A percentile compares a stretch with the other conserved stretches of the same genome.
phyloP scores from a whole-genome alignment of 2,797 vertebrate species.

The Pangasius djambal region DNA sequence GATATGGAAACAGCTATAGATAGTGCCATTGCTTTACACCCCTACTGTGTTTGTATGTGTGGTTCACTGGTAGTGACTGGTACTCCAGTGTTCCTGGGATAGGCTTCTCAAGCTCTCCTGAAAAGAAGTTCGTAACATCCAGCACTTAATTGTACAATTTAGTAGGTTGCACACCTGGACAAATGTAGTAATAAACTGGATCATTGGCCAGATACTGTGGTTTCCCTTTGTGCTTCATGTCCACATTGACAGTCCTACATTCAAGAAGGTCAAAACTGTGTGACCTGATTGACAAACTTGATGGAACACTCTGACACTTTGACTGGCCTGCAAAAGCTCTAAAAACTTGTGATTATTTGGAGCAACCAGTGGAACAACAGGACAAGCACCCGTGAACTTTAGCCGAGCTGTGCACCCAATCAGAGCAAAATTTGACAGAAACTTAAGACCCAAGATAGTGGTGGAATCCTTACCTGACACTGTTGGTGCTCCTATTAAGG shows the following conservation, averaged over 20 bases:
- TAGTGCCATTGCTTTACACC: not conserved
- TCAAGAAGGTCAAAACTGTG: not conserved
- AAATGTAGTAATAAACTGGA: not conserved
- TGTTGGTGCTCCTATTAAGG: not conserved
- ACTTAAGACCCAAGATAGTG: not conserved
- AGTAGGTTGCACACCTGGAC: too few species aligned
- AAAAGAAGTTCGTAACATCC: not conserved
- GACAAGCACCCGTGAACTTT: not conserved
- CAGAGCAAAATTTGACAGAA: not conserved
- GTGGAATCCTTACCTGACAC: slow-evolving; percentile 2
- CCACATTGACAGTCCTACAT: not conserved
- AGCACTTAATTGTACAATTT: not conserved
- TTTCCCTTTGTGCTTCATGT: not conserved
- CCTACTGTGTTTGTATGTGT: too few species aligned
- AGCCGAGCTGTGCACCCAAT: not conserved
- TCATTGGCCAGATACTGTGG: not conserved
- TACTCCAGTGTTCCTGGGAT: not conserved
- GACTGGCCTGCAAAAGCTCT: not conserved
- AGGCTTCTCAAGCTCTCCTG: not conserved
- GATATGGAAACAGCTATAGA: not conserved
- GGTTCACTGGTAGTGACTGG: too few species aligned
- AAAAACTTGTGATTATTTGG: not conserved
- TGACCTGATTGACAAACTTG: not conserved
- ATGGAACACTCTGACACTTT: not conserved
- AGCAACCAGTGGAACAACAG: not conserved